Base-by-base conservation (phyloP, 2,797 vertebrate species). In the Streptopelia turtur region DNA sequence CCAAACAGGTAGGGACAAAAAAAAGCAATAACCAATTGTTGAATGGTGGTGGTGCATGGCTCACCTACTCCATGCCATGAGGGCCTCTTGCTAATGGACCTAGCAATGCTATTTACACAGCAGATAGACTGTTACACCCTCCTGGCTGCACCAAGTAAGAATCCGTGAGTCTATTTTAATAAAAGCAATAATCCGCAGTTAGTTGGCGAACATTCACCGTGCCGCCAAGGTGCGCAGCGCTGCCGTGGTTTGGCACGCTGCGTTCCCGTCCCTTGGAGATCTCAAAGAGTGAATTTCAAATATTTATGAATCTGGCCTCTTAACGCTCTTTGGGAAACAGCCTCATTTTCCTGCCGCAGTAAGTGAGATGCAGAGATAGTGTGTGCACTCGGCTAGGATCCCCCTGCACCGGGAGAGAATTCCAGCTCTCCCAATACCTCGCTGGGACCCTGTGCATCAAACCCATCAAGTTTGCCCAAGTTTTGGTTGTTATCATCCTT, bases 221-320 rank as follows among this genome's bases (percentile, higher is more conserved):
- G 57, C 82, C 64, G 81, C 77, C 79, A 68, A 80, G 39, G 30
- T 89, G 75, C 2, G 15, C 61, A 21, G 53, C 14, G 4, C 66
- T 79, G 86, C 81, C 1, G 3, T 45, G n/a, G 81, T 52, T 95
- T 94, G 64, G 70, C 82, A 68, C 0, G 0, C n/a, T 1, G 18
- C 33, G 25, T 30, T 79, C 72, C 61, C 53, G 61, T 76, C 43
- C 81, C 89, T 89, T 10, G 0, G 77, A 83, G 88, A 87, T 81
- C 80, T 90, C 74, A 59, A 83, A 52, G 55, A 52, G 55, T 60
- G 80, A 90, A 89, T 91, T 93, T 84, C 79, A 94, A 94, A 72
- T 92, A 89, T 93, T 93, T 95, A 78, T 93, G 65, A 91, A 95
- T 94, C 88, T 93, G 81, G 68, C 33, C 74, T 75, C 71, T 77